Conservation (phyloP, 1,140 invertebrate species). For the Cydia fagiglandana region DNA sequence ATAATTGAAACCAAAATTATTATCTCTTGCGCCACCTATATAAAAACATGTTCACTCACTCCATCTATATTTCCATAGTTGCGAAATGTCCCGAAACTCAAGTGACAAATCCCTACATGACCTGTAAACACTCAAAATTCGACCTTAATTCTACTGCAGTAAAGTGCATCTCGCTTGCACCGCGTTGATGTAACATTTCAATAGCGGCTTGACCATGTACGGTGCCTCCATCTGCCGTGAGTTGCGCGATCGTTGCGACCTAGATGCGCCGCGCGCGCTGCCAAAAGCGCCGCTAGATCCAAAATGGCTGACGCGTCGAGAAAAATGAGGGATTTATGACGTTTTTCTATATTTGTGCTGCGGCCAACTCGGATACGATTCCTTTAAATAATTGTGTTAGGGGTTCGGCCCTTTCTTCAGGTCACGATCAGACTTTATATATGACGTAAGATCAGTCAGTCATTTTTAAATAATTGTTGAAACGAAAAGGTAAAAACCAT, state of each 20-base stretch:
- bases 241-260: constrained; percentile 9
- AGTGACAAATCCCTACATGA: not conserved
- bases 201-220: constrained; percentile 11
- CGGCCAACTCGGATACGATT: constrained; percentile 13
- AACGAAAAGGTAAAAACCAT: not conserved
- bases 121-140: not conserved
- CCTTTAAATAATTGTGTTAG: constrained; percentile 19
- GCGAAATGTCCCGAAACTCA: constrained; percentile 1
- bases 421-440: not conserved
- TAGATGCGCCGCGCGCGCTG: constrained; percentile 10
- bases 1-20: no score
- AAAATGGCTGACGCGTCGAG: not conserved
- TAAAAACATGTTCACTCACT: constrained; percentile 5
- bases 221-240: constrained; percentile 13
- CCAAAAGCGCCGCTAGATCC: not conserved
- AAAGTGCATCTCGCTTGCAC: not conserved
- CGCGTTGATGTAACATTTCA: constrained; percentile 12
- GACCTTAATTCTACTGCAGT: not conserved
- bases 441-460: not conserved
- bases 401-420: constrained; percentile 3
- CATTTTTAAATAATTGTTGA: not conserved
- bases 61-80: not conserved
- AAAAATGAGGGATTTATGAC: not conserved
- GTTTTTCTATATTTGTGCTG: not conserved
- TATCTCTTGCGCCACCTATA: no score